These are phyloP conservation scores for Orthonevra nobilis DNA, from an alignment of 2,888 invertebrate species.

Conservation along the genomic window DNA sequence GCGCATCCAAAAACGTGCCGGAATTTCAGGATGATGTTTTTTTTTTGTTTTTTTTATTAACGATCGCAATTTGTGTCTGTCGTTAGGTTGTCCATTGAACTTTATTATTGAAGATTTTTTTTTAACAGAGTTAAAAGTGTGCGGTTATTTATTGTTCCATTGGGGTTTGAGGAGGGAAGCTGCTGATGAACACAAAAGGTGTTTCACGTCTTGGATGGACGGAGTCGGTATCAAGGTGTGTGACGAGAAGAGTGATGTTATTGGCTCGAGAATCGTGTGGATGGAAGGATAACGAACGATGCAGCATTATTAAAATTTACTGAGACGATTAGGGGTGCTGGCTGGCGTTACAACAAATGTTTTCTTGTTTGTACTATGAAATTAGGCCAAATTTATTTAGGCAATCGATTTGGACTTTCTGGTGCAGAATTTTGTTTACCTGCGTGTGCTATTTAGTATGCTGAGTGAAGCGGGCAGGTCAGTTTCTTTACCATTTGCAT, in stretches of 20 bases:
- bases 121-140: conserved; percentile 66
- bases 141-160: conserved; percentile 65
- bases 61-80: conserved; percentile 68
- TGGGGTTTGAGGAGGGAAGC: background rate
- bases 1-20: conserved; percentile 31
- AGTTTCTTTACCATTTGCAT: too few species aligned
- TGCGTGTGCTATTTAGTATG: too few species aligned
- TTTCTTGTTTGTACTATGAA: conserved; percentile 29
- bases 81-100: conserved; percentile 68
- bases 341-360: conserved; percentile 32
- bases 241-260: conserved; percentile 60
- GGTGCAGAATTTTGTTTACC: conserved; percentile 30
- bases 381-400: conserved; percentile 62
- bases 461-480: too few species aligned
- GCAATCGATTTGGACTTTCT: conserved; percentile 53
- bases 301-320: conserved; percentile 68
- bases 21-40: conserved; percentile 30
- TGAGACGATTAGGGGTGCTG: conserved; percentile 60
- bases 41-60: conserved; percentile 33
- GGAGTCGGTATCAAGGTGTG: conserved; percentile 9
- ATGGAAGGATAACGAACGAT: conserved; percentile 61
- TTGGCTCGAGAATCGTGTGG: conserved; percentile 50
- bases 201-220: conserved; percentile 14
- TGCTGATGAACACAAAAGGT: conserved; percentile 45
- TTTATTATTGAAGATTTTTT: conserved; percentile 68